Base-by-base conservation (phyloP, 1,140 invertebrate species). In the Diprion similis region DNA sequence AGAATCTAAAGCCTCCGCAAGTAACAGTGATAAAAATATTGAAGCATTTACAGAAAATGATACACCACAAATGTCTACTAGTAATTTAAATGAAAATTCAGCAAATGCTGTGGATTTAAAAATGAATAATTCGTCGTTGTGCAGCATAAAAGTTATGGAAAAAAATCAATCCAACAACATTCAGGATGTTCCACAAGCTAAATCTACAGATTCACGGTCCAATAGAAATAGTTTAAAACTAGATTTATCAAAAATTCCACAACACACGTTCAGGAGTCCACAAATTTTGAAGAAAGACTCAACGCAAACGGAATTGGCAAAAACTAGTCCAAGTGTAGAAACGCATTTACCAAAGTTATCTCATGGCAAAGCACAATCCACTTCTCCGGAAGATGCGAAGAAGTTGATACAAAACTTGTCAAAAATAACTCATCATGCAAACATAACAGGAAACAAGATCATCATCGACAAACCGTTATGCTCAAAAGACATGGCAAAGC, bases 181-280 rank as follows among this genome's bases (percentile, higher is more conserved):
- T 19, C 11, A 68, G 11, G 11, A 19, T 68, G 37, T 45, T 68
- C 11, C 66, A 13, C 66, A 68, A 68, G 18, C 15, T 11, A 68
- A 68, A 45, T 45, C 66, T 17, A 15, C 17, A 64, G 66, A 68
- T 6, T 68, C 66, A 13, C 66, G 66, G 3, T 72, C 78, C 1
- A 85, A 75, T 48, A 76, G 84, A 46, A 79, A 77, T 8, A 85
- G 90, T 77, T 86, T 94, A 77, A 93, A 92, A 86, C 86, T 94
- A 76, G 93, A 94, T 85, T 89, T 94, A 73, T 91, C 89, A 13
- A 91, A 90, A 80, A 89, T 92, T 77, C 90, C 91, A 75, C 86
- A 87, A 66, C 84, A 87, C 70, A 80, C 83, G 10, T 86, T 85
- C 66, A 79, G 84, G 48, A 82, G 79, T 19, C 69, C 75, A 17